Evolutionary conservation across 2,888 invertebrate species (phyloP).

Genomic region (Agonopterix arenella): DNA sequence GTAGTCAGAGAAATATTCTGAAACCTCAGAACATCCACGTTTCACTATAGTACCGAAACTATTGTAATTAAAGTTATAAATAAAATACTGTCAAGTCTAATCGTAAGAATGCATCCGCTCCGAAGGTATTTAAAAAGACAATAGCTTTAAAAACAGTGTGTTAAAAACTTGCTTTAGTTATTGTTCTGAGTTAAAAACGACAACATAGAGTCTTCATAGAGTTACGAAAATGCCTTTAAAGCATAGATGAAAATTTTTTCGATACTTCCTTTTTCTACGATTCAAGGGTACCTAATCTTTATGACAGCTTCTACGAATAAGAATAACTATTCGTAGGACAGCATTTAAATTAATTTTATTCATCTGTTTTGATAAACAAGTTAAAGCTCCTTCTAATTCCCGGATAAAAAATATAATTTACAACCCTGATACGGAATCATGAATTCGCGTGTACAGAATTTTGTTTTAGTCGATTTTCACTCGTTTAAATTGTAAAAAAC

Average conservation of each 20-base stretch:
- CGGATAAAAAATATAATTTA: slow-evolving; percentile 38
- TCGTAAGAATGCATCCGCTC: too few relatives aligned
- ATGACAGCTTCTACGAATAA: slow-evolving; percentile 18
- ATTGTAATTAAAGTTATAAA: neutral
- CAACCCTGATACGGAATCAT: slow-evolving; percentile 21
- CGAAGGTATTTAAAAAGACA: slow-evolving; percentile 1
- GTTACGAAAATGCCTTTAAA: slow-evolving; percentile 4
- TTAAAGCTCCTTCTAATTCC: slow-evolving; percentile 23
- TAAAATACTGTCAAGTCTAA: too few relatives aligned
- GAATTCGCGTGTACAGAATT: slow-evolving; percentile 42
- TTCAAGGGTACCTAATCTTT: too few relatives aligned
- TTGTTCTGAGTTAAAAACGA: neutral
- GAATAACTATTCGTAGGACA: too few relatives aligned
- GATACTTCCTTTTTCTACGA: too few relatives aligned
- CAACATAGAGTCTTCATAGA: neutral
- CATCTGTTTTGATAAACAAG: slow-evolving; percentile 24
- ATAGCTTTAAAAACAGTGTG: too few relatives aligned
- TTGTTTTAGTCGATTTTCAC: slow-evolving; percentile 14
- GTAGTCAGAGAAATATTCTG: too few relatives aligned
- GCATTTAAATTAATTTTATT: slow-evolving; percentile 27
- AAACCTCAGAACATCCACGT: too few relatives aligned
- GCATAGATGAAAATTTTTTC: too few relatives aligned
- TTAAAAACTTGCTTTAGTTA: neutral
- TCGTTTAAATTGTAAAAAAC: slow-evolving; percentile 13
- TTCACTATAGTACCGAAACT: too few relatives aligned